Evolutionary conservation across 2,888 invertebrate species (phyloP).

Genomic region (Cylindroiulus punctatus): DNA sequence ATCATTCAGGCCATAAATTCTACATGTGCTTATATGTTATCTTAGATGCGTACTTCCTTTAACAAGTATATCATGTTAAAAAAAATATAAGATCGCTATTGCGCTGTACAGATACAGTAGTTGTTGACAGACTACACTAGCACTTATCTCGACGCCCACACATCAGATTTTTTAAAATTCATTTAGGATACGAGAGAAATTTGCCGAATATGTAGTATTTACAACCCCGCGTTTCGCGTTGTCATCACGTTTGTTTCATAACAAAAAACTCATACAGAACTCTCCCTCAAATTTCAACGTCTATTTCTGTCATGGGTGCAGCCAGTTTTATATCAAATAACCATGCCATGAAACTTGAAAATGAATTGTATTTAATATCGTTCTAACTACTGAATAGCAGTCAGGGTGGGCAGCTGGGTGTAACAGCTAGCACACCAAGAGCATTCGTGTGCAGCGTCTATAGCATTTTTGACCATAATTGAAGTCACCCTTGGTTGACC

Average conservation of each 20-base stretch:
- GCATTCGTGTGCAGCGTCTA: conserved; percentile 13
- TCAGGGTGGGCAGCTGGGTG: not conserved
- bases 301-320: not conserved
- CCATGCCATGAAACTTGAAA: not conserved
- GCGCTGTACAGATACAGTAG: not conserved
- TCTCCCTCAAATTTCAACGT: not conserved
- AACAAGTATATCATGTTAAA: not conserved
- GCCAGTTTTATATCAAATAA: not conserved
- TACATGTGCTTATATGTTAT: no score
- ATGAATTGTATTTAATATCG: not conserved
- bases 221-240: no score
- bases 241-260: no score
- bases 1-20: no score
- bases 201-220: not conserved
- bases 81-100: not conserved
- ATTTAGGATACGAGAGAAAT: not conserved
- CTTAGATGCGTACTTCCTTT: no score
- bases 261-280: not conserved
- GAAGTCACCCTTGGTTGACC: conserved; percentile 43
- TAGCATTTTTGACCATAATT: conserved; percentile 36
- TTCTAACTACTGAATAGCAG: not conserved
- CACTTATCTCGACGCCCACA: not conserved
- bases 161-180: not conserved
- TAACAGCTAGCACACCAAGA: not conserved
- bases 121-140: not conserved